Evolutionary conservation across 2,888 invertebrate species (phyloP).

Genomic region (Elysia crispata): DNA sequence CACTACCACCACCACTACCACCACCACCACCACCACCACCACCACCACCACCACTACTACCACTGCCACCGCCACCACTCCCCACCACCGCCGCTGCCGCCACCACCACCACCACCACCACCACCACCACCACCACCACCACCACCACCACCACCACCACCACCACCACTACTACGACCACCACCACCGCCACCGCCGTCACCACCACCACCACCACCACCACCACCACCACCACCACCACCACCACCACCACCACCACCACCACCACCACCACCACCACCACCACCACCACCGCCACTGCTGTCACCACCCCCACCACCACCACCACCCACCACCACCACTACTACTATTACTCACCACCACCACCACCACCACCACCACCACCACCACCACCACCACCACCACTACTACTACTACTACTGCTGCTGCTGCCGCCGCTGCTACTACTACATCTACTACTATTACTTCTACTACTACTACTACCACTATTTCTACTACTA

Average conservation of each 20-base stretch:
- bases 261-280: slow-evolving; percentile 18
- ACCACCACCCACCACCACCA: too few relatives aligned
- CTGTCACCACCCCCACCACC: too few relatives aligned
- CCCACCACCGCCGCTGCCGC: slow-evolving; percentile 11
- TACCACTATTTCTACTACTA: too few relatives aligned
- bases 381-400: slow-evolving; percentile 31
- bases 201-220: slow-evolving; percentile 12
- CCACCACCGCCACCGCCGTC: too few relatives aligned
- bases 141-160: slow-evolving; percentile 16
- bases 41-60: slow-evolving; percentile 16
- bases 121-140: slow-evolving; percentile 3
- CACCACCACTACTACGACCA: too few relatives aligned
- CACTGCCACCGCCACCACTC: slow-evolving; percentile 12
- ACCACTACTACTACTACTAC: slow-evolving; percentile 23
- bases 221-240: slow-evolving; percentile 23
- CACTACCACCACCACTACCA: slow-evolving; percentile 16
- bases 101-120: slow-evolving; percentile 4
- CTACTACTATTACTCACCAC: too few relatives aligned
- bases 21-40: slow-evolving; percentile 3
- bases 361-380: slow-evolving; percentile 10
- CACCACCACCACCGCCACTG: slow-evolving; percentile 20
- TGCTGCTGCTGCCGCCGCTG: slow-evolving; percentile 7
- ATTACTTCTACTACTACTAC: too few relatives aligned
- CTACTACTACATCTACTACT: slow-evolving; percentile 21
- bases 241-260: slow-evolving; percentile 2